Evolutionary conservation across 2,113 vertebrate species (phyloP).

Genomic region (Prunella himalayana): DNA sequence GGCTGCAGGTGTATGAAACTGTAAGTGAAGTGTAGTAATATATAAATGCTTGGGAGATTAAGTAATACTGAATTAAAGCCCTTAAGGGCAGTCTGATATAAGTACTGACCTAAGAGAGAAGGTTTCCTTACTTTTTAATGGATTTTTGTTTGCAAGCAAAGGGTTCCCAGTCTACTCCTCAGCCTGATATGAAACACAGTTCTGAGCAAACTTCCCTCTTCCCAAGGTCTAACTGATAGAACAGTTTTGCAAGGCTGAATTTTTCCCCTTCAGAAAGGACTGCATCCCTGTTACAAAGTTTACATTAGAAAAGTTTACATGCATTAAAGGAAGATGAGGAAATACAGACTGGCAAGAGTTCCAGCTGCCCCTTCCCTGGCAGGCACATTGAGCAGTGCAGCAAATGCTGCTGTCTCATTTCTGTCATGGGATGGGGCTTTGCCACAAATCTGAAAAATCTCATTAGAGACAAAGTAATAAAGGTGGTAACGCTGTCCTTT

Average conservation of each 20-base stretch:
- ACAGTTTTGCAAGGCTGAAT: neutral
- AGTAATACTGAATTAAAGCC: neutral
- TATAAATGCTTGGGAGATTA: constrained; percentile 23
- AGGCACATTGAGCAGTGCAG: neutral
- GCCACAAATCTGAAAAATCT: constrained; percentile 24
- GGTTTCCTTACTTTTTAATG: neutral
- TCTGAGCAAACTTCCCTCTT: neutral
- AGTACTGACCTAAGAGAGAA: neutral
- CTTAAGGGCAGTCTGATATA: neutral
- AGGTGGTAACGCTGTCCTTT: neutral
- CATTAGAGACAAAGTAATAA: constrained; percentile 54
- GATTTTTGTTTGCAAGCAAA: neutral
- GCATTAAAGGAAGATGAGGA: neutral
- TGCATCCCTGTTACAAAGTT: neutral
- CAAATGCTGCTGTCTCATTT: neutral
- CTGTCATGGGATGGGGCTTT: neutral
- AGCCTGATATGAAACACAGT: neutral
- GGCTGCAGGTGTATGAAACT: constrained; percentile 36
- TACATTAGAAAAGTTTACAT: neutral
- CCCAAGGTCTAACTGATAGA: neutral
- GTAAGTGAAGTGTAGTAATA: neutral
- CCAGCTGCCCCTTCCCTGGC: neutral
- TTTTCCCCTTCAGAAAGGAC: neutral
- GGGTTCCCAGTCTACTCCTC: neutral
- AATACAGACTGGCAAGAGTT: neutral